Percentiles rank a stretch among this genome's conserved stretches.
phyloP scores from a whole-genome alignment of 2,113 vertebrate genomes.

The Eulemur macaco region DNA sequence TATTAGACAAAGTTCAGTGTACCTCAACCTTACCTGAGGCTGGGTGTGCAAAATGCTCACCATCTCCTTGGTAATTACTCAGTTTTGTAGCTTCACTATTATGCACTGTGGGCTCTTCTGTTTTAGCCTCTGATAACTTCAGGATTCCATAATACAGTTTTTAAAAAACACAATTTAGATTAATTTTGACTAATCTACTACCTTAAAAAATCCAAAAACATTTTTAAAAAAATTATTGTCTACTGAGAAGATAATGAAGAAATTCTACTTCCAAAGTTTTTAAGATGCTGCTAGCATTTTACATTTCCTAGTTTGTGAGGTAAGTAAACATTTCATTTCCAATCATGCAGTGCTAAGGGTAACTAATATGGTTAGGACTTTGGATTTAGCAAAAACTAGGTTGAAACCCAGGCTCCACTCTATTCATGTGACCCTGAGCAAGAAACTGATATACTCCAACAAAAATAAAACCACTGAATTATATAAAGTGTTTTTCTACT shows the following conservation, averaged over 20 bases:
- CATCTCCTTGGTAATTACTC: conserved; percentile 50
- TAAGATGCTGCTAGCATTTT: neutral
- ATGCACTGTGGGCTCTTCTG: conserved; percentile 55
- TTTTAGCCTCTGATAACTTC: conserved; percentile 72
- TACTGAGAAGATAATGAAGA: neutral
- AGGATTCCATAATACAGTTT: conserved; percentile 39
- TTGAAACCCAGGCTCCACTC: neutral
- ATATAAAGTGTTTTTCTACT: neutral
- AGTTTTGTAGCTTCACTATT: conserved; percentile 25
- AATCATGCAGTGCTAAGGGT: neutral
- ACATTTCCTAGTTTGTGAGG: neutral
- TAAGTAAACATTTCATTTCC: neutral
- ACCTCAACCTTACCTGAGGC: conserved; percentile 76
- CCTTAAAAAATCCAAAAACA: neutral
- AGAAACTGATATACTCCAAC: neutral
- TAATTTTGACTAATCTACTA: conserved; percentile 48
- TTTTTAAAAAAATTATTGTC: neutral
- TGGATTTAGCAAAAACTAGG: neutral
- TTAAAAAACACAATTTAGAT: neutral
- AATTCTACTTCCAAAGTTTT: neutral
- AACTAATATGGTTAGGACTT: neutral
- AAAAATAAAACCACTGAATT: conserved; percentile 13
- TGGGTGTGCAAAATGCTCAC: conserved; percentile 45
- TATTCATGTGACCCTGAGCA: neutral
- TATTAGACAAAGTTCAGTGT: neutral